Conservation (phyloP, 2,113 vertebrate genomes). For the Panthera tigris region DNA sequence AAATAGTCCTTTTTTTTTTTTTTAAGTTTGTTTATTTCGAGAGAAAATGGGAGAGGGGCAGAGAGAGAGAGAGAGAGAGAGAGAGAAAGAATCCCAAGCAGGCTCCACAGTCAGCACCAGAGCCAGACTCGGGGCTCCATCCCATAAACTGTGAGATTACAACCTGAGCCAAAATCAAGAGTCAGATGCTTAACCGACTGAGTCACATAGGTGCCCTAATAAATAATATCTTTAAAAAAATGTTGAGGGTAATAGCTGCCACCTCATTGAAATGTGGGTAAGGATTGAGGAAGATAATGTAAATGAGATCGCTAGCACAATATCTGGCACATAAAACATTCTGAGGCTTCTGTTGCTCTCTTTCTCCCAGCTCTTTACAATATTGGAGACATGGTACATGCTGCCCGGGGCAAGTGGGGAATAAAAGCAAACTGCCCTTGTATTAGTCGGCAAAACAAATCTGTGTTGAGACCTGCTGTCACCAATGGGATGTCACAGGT, state of each 20-base stretch:
- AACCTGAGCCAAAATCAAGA: no score
- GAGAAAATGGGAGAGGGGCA: no score
- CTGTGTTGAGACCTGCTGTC: slow-evolving; percentile 92
- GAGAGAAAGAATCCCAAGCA: no score
- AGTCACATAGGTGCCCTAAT: no score
- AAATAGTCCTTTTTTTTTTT: no score
- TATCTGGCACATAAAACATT: not conserved
- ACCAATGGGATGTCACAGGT: slow-evolving; percentile 99
- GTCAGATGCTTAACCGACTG: no score
- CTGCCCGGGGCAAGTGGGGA: slow-evolving; percentile 98
- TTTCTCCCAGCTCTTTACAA: slow-evolving; percentile 93
- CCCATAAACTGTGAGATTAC: no score
- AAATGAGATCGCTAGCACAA: not conserved
- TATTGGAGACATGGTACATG: slow-evolving; percentile 99
- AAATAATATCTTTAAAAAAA: not conserved
- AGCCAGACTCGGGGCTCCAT: no score
- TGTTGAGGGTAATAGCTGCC: not conserved
- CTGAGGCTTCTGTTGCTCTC: not conserved
- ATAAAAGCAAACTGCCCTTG: slow-evolving; percentile 99
- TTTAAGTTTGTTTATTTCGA: no score
- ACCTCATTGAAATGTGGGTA: not conserved
- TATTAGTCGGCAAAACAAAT: slow-evolving; percentile 94
- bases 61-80: no score
- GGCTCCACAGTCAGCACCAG: no score
- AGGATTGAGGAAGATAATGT: not conserved